Conservation (phyloP, 2,888 invertebrate species). For the Caenorhabditis afra region DNA sequence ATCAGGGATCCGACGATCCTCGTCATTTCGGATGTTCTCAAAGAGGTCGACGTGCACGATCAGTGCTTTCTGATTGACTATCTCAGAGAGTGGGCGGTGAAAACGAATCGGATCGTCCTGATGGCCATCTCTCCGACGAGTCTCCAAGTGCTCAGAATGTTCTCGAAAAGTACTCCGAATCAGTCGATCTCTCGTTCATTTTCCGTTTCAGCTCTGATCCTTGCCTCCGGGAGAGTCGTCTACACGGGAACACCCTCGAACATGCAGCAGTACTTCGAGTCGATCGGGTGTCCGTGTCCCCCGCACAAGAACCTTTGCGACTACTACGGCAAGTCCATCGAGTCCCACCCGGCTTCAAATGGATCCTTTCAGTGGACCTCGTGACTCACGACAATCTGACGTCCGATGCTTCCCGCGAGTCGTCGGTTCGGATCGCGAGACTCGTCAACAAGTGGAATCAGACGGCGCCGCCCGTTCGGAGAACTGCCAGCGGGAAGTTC, state of each 20-base stretch:
- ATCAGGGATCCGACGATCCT: conserved; percentile 87
- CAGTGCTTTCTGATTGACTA: conserved; percentile 96
- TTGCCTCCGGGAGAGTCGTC: conserved; percentile 93
- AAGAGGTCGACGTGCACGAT: conserved; percentile 94
- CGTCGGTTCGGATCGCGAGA: conserved; percentile 92
- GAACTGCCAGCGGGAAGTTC: conserved; percentile 47
- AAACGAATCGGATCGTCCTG: conserved; percentile 87
- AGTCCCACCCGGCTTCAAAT: not conserved
- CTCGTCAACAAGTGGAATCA: conserved; percentile 86
- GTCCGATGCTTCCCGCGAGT: conserved; percentile 94
- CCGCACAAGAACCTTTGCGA: conserved; percentile 96
- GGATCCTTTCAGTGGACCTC: conserved; percentile 87
- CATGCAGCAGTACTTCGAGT: conserved; percentile 89
- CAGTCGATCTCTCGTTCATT: too few relatives aligned
- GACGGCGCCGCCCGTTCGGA: conserved; percentile 19
- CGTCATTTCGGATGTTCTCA: conserved; percentile 90
- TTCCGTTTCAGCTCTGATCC: conserved; percentile 84
- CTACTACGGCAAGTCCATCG: conserved; percentile 85
- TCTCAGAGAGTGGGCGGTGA: conserved; percentile 89
- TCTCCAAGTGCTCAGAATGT: conserved; percentile 95
- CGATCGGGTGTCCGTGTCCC: conserved; percentile 93
- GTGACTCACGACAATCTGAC: conserved; percentile 94
- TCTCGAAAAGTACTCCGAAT: conserved; percentile 87
- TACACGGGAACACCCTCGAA: conserved; percentile 92
- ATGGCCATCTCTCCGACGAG: conserved; percentile 94